A percentile compares a stretch with the other conserved stretches of the same genome.
Conservation (phyloP, 2,888 invertebrate species). For the Lingula anatina region DNA sequence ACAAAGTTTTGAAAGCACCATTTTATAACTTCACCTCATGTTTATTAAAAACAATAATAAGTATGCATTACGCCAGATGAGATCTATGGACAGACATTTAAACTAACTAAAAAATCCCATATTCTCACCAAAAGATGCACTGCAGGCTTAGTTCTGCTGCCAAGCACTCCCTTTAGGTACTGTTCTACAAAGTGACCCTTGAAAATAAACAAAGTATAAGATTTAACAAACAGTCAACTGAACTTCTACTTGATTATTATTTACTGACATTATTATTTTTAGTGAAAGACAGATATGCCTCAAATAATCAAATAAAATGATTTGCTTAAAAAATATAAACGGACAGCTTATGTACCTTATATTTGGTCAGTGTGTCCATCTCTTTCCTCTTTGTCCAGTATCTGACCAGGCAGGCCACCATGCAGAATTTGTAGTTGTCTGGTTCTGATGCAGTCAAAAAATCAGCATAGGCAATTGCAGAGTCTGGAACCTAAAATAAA, state of each 20-base stretch:
- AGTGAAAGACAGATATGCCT: background rate
- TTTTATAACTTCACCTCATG: too few relatives aligned
- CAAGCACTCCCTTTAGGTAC: constrained; percentile 38
- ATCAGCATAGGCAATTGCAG: constrained; percentile 20
- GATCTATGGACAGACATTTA: background rate
- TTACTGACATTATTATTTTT: background rate
- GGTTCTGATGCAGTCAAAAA: constrained; percentile 19
- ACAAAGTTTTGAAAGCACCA: too few relatives aligned
- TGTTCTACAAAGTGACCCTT: constrained; percentile 33
- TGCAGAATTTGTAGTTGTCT: constrained; percentile 16
- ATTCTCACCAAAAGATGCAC: constrained; percentile 34
- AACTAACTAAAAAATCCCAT: background rate
- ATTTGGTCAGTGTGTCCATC: constrained; percentile 4
- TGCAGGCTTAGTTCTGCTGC: constrained; percentile 28
- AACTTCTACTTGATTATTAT: background rate
- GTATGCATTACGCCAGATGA: background rate
- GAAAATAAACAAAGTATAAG: constrained; percentile 6
- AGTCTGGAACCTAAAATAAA: constrained; percentile 18
- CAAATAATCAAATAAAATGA: too few relatives aligned
- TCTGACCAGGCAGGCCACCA: constrained; percentile 24
- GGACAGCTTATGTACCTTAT: too few relatives aligned
- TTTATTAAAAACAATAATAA: background rate
- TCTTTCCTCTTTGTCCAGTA: constrained; percentile 24
- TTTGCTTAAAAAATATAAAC: too few relatives aligned
- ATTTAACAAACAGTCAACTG: background rate